Percentiles rank a stretch among this genome's conserved stretches.
Evolutionary conservation across 1,140 invertebrate species (phyloP).

Genomic region (Penaeus indicus): DNA sequence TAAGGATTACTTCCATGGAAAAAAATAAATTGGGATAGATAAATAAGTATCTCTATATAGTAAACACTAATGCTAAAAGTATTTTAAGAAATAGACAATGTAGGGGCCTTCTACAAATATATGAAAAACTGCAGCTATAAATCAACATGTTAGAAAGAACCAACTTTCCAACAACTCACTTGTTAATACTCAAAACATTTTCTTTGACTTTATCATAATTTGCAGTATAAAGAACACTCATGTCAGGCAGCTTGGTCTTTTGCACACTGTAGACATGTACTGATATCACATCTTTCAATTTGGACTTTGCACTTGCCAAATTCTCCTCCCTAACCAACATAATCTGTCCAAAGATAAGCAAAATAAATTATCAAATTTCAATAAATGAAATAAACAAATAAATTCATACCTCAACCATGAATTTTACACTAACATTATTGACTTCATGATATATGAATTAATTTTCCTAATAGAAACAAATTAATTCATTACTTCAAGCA

Average conservation of each 20-base stretch:
- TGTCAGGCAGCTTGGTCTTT: slow-evolving; percentile 28
- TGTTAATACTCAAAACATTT: slow-evolving; percentile 26
- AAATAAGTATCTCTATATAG: no score
- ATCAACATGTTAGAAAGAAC: background rate
- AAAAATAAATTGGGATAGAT: no score
- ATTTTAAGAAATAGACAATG: no score
- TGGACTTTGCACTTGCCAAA: slow-evolving; percentile 14
- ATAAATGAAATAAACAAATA: background rate
- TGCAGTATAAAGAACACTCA: slow-evolving; percentile 30
- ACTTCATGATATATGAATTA: no score
- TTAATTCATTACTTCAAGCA: no score
- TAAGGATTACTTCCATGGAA: no score
- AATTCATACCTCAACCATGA: background rate
- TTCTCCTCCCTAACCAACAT: slow-evolving; percentile 32
- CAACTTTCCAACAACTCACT: background rate
- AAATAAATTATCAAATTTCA: background rate
- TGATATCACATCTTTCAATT: slow-evolving; percentile 25
- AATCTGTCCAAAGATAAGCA: background rate
- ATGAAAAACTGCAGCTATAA: background rate
- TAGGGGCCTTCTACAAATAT: no score
- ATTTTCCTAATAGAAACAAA: no score
- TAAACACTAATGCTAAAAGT: no score
- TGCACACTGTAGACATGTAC: slow-evolving; percentile 49
- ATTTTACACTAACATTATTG: no score
- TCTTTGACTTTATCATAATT: slow-evolving; percentile 44